Conservation (phyloP, 2,797 vertebrate species). For the Danio choprae region DNA sequence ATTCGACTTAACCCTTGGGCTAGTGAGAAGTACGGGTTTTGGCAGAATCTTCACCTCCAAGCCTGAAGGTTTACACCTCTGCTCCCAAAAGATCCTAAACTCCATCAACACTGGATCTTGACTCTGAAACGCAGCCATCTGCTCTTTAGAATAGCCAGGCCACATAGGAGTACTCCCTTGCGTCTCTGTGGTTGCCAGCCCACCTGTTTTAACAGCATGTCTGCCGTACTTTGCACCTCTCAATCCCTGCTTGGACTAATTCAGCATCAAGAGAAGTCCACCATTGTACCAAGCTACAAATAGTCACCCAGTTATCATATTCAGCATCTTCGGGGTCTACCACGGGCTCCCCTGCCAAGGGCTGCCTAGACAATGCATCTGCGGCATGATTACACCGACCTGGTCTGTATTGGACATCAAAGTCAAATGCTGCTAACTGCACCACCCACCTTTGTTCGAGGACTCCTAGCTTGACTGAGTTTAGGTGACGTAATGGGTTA, state of each 20-base stretch:
- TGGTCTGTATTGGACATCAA: neutral
- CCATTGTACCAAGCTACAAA: neutral
- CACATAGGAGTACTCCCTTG: neutral
- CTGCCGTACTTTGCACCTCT: neutral
- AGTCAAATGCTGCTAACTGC: neutral
- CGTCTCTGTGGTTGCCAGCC: neutral
- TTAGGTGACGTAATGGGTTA: neutral
- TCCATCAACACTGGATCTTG: neutral
- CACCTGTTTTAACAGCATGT: neutral
- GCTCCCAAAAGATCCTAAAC: neutral
- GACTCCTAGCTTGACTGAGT: neutral
- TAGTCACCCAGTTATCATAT: conserved; percentile 12
- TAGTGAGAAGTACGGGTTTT: neutral
- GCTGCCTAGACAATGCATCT: neutral
- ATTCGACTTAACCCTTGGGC: neutral
- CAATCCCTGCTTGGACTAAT: neutral
- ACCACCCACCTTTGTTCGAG: neutral
- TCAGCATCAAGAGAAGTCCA: neutral
- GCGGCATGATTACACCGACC: neutral
- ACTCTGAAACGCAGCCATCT: neutral
- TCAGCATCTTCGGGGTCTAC: neutral
- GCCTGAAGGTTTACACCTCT: neutral
- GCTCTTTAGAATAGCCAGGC: neutral
- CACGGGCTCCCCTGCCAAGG: neutral
- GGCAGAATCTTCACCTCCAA: neutral